Base-by-base conservation (phyloP, 2,888 invertebrate species). In the Ctena decussata region DNA sequence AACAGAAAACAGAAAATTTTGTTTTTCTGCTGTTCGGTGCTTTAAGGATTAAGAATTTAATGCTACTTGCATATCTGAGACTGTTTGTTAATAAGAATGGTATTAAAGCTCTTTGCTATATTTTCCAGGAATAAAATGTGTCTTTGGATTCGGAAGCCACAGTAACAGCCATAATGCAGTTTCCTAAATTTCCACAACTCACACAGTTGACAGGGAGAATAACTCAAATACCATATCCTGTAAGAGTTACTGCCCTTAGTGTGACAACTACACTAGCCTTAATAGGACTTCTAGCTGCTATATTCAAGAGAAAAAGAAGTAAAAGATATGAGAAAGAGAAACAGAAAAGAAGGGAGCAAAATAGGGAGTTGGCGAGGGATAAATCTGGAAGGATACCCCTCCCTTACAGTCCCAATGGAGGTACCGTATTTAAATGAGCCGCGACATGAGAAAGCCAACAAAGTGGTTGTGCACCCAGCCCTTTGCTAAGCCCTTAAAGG, bases 201-300 rank as follows among this genome's bases (percentile, higher is more conserved):
- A 30, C 60, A 6, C 60, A 76, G 0, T 35, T 87, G 30, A 60
- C 76, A 30, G 27, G 84, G 37, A 73, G 71, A 60, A 74, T 92
- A 21, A 70, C 87, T 11, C 86, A 86, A 32, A 77, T 92, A 35
- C 91, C 95, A 88, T 89, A 91, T 92, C 80, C 93, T 92, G 90
- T 95, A 90, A 95, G 98, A 97, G 97, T 98, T 82, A 97, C 97
- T 81, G 96, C 97, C 93, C 97, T 97, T 94, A 97, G 98, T 88
- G 96, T 98, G 89, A 97, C 97, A 74, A 97, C 98, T 53, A 98
- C 98, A 93, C 97, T 98, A 30, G 97, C 98, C 12, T 96, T 98
- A n/a, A 97, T 98, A 60, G 98, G 98, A 53, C 97, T 98, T 15
- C 96, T 98, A 41, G 98, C 98, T 60, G 97, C 97, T 91, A 98